Evolutionary conservation across 2,888 invertebrate species (phyloP), one percentile per base, ranked within the genome.

Genomic region (Cryptocephalus primarius): DNA sequence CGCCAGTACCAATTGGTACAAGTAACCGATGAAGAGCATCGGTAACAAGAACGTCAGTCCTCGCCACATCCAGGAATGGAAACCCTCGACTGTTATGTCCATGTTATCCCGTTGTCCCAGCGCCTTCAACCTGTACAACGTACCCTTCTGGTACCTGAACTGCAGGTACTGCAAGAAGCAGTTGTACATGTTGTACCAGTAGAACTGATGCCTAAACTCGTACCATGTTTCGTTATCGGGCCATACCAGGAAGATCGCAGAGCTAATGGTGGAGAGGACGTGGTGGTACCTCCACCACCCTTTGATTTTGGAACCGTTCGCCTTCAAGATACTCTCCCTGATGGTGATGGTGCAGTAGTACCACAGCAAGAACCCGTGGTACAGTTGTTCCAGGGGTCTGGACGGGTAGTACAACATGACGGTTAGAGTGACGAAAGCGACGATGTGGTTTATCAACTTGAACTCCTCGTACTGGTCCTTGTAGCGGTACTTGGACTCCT

Each of bases 61-160:
- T 45, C 91, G 83, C 92, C 96, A 99, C 97, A 99, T 99, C 96
- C 97, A 99, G 0, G 92, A 92, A 72, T 96, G 96, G 71, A 97
- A 97, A 14, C 97, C 97, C 72, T 97, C 96, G 55, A 97, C 92
- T 4, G 97, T 99, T 49, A 99, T 93, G 69, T 99, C 97, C 99
- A 99, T 99, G 65, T 92, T 92, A 67, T 96, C 91, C n/a, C 96
- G 78, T 64, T 95, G 90, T 8, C 99, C 99, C 1, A 99, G 74
- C 0, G 96, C 90, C 65, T 85, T 76, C 41, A 85, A 67, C 48
- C 66, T 51, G 45, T 86, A 83, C 38, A 85, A 67, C 42, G 78
- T 79, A 8, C 85, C 85, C 56, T 75, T 75, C 67, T 85, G 85
- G 50, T 70, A 70, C 66, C 91, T 83, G 69, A 94, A 96, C 43